A percentile compares a stretch with the other conserved stretches of the same genome.
phyloP scores from a whole-genome alignment of 2,113 vertebrate species.

The Chiloscyllium plagiosum region DNA sequence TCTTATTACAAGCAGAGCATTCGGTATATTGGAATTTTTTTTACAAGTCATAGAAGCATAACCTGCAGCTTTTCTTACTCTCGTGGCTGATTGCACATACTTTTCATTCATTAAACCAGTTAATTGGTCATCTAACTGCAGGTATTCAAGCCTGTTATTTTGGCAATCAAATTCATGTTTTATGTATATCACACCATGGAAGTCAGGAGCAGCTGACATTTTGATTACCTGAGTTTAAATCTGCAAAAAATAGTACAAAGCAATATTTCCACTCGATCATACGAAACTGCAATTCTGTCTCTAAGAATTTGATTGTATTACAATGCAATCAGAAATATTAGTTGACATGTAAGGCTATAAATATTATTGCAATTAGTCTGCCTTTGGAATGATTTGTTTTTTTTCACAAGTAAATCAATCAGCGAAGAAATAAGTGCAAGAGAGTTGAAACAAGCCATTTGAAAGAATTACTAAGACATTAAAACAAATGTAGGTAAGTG shows the following conservation, averaged over 20 bases:
- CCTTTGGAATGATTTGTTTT: constrained; percentile 40
- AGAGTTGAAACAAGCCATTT: constrained; percentile 49
- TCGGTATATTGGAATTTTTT: neutral
- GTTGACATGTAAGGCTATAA: constrained; percentile 45
- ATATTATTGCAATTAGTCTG: constrained; percentile 42
- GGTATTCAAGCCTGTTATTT: neutral
- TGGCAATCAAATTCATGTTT: neutral
- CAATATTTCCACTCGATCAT: neutral
- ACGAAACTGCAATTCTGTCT: neutral
- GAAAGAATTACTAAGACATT: constrained; percentile 51
- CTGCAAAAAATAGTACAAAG: neutral
- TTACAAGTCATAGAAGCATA: neutral
- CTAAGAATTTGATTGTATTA: neutral
- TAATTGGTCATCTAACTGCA: neutral
- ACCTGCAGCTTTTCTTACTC: neutral
- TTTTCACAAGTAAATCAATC: constrained; percentile 48
- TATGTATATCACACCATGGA: neutral
- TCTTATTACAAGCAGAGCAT: neutral
- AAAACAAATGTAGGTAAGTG: too few relatives aligned
- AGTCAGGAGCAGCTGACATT: neutral
- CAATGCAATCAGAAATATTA: constrained; percentile 38
- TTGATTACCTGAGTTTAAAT: neutral
- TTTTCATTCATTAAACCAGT: neutral
- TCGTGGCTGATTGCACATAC: neutral
- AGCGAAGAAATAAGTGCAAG: constrained; percentile 52